phyloP scores from a whole-genome alignment of 2,797 vertebrate species.

The Synanceia verrucosa region DNA sequence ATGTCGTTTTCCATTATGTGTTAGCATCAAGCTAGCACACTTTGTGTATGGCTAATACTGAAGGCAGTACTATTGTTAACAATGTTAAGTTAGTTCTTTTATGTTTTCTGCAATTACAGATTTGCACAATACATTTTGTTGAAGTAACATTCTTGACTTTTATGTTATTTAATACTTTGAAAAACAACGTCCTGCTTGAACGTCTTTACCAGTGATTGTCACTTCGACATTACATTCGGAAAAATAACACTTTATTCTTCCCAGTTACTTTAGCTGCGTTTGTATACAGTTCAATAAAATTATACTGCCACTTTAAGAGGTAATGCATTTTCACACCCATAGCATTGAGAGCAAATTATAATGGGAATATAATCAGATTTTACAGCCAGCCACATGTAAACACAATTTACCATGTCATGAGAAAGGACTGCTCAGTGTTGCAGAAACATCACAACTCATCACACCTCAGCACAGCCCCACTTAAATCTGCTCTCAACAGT shows the following conservation, averaged over 20 bases:
- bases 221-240: neutral
- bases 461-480: neutral
- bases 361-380: neutral
- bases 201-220: too few relatives aligned
- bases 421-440: neutral
- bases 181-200: too few relatives aligned
- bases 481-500: neutral
- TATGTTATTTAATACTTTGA: too few relatives aligned
- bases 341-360: neutral
- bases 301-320: neutral
- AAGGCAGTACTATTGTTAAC: too few relatives aligned
- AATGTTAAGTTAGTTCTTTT: too few relatives aligned
- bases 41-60: too few relatives aligned
- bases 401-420: neutral
- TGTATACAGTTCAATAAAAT: neutral
- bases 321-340: neutral
- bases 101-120: too few relatives aligned
- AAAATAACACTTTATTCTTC: neutral
- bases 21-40: too few relatives aligned
- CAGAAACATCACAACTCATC: slow-evolving; percentile 19
- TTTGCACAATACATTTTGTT: too few relatives aligned
- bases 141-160: too few relatives aligned
- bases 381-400: slow-evolving; percentile 1
- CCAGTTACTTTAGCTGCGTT: neutral
- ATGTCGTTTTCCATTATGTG: too few relatives aligned